phyloP scores from a whole-genome alignment of 2,888 invertebrate genomes.

The Brassicogethes aeneus region DNA sequence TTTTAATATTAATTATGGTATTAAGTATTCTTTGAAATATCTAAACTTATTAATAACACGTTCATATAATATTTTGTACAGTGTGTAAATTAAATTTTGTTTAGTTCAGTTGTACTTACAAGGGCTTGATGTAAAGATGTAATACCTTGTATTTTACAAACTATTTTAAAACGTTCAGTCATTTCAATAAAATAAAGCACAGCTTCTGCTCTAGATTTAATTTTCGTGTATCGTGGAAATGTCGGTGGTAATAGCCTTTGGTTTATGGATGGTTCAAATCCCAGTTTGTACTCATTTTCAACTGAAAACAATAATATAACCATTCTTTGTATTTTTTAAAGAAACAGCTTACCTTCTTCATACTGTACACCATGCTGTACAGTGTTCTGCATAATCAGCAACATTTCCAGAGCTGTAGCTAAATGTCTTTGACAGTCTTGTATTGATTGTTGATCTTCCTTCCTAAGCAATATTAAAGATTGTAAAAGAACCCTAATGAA shows the following conservation, averaged over 20 bases:
- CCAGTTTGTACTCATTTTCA: slow-evolving; percentile 73
- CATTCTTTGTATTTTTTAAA: no score
- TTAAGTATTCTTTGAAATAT: no score
- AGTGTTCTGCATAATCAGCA: slow-evolving; percentile 71
- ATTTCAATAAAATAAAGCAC: slow-evolving; percentile 74
- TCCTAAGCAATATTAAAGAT: slow-evolving; percentile 56
- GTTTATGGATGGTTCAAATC: slow-evolving; percentile 94
- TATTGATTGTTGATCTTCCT: slow-evolving; percentile 50
- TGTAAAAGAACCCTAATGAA: slow-evolving; percentile 83
- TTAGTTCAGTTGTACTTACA: slow-evolving; percentile 47
- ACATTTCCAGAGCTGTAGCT: slow-evolving; percentile 71
- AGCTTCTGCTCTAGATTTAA: slow-evolving; percentile 72
- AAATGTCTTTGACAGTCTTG: slow-evolving; percentile 75
- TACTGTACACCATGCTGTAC: slow-evolving; percentile 60
- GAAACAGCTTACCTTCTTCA: slow-evolving; percentile 19
- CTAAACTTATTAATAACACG: no score
- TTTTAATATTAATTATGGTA: background rate
- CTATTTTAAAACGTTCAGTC: slow-evolving; percentile 68
- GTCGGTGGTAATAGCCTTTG: slow-evolving; percentile 94
- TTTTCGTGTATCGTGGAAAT: slow-evolving; percentile 93
- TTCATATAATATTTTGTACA: no score
- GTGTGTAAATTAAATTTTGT: no score
- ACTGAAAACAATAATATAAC: no score
- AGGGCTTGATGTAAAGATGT: slow-evolving; percentile 73
- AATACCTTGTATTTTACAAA: slow-evolving; percentile 72